These are phyloP conservation scores for Aythya baeri DNA, from an alignment of 2,113 vertebrate species.

Conservation along the genomic window DNA sequence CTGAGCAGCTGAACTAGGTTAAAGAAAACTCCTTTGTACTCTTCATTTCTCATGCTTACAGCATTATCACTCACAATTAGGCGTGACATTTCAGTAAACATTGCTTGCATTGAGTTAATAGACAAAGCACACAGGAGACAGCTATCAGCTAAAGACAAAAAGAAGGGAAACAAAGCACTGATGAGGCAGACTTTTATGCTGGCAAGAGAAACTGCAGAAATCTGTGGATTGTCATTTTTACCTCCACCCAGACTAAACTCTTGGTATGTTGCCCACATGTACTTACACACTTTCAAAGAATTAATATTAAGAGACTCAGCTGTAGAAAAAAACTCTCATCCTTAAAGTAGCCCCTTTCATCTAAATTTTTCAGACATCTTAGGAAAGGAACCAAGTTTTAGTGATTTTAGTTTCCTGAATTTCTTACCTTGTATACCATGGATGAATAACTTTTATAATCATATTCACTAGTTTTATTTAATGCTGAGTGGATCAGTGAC, in stretches of 20 bases:
- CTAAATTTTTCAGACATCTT: neutral
- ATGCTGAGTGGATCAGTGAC: neutral
- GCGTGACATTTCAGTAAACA: slow-evolving; percentile 11
- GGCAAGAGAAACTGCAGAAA: neutral
- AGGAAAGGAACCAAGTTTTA: neutral
- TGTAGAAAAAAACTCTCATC: neutral
- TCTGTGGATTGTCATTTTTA: neutral
- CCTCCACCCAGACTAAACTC: neutral
- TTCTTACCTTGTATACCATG: neutral
- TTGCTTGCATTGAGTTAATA: neutral
- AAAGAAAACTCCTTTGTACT: neutral
- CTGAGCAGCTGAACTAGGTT: neutral
- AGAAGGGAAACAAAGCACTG: neutral
- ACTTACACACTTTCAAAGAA: neutral
- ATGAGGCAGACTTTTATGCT: neutral
- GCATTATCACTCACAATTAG: slow-evolving; percentile 12
- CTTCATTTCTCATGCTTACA: neutral
- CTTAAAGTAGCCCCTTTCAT: neutral
- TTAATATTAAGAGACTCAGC: neutral
- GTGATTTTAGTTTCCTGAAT: neutral
- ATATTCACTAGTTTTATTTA: neutral
- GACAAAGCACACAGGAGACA: slow-evolving; percentile 4
- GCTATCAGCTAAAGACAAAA: neutral
- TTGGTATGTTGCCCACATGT: rapidly evolving
- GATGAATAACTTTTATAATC: neutral